Percentiles rank a stretch among this genome's conserved stretches.
Evolutionary conservation across 2,113 vertebrate species (phyloP).

Genomic region (Mastomys natalensis): DNA sequence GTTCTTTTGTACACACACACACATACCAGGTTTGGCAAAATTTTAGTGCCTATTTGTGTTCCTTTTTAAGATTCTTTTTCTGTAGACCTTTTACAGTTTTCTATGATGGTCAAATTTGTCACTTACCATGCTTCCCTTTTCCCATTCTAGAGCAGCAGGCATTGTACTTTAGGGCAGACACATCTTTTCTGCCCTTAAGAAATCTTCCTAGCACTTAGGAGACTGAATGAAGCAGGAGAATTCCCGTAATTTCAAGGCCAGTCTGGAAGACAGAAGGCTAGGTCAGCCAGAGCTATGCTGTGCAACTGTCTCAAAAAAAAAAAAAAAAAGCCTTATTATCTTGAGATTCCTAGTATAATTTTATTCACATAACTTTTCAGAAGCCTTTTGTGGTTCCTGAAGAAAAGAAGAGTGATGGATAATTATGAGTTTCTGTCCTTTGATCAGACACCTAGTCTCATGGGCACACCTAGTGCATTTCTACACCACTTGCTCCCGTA

Average conservation of each 20-base stretch:
- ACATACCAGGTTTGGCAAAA: not conserved
- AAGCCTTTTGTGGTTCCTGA: not conserved
- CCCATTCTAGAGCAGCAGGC: not conserved
- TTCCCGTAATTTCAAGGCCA: not conserved
- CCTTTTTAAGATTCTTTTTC: conserved; percentile 39
- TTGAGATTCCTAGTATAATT: not conserved
- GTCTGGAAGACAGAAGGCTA: not conserved
- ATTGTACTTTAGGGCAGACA: conserved; percentile 33
- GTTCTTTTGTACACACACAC: not conserved
- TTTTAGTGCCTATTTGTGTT: not conserved
- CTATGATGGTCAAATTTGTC: not conserved
- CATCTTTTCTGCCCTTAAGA: conserved; percentile 1
- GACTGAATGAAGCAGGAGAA: not conserved
- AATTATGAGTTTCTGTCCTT: conserved; percentile 44
- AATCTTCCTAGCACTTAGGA: not conserved
- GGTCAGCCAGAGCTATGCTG: not conserved
- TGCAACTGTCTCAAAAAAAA: not conserved
- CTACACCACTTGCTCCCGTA: not conserved
- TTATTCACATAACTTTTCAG: not conserved
- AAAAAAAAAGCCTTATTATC: not conserved
- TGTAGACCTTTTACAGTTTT: not conserved
- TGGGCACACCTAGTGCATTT: not conserved
- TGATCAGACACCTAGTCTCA: not conserved
- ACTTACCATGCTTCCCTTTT: not conserved
- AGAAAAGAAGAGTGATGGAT: not conserved